Evolutionary conservation across 2,797 vertebrate species (phyloP).

Genomic region (Takifugu rubripes): DNA sequence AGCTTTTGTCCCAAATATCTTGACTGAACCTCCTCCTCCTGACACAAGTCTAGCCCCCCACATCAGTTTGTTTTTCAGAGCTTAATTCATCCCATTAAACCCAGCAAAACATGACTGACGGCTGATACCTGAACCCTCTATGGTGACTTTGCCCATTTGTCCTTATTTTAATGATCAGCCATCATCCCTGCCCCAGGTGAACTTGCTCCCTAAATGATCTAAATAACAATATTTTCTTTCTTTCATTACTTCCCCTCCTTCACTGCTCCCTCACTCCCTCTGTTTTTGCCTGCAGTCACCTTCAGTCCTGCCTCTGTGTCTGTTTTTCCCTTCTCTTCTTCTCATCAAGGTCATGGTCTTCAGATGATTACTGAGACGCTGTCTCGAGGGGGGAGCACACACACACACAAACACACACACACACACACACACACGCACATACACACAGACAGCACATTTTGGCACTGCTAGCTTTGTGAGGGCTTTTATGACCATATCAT

Average conservation of each 20-base stretch:
- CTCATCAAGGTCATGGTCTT: conserved; percentile 64
- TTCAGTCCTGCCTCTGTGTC: conserved; percentile 29
- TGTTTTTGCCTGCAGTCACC: conserved; percentile 24
- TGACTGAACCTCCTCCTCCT: too few relatives aligned
- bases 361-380: conserved; percentile 51
- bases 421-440: conserved; percentile 25
- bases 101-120: too few relatives aligned
- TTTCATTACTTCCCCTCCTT: conserved; percentile 16
- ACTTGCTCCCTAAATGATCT: not conserved
- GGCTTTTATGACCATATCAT: too few relatives aligned
- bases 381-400: conserved; percentile 28
- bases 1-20: too few relatives aligned
- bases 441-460: conserved; percentile 12
- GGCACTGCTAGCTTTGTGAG: too few relatives aligned
- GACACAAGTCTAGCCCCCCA: too few relatives aligned
- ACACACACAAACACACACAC: conserved; percentile 23
- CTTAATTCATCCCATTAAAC: too few relatives aligned
- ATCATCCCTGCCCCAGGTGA: too few relatives aligned
- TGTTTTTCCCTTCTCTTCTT: conserved; percentile 32
- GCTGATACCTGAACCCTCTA: too few relatives aligned
- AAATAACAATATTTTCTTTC: not conserved
- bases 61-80: too few relatives aligned
- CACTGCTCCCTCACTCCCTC: not conserved
- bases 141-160: too few relatives aligned
- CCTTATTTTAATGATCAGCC: too few relatives aligned